Percentiles rank a stretch among this genome's conserved stretches.
These are phyloP conservation scores for Cydia pomonella DNA, from an alignment of 1,140 invertebrate species.

Conservation along the genomic window DNA sequence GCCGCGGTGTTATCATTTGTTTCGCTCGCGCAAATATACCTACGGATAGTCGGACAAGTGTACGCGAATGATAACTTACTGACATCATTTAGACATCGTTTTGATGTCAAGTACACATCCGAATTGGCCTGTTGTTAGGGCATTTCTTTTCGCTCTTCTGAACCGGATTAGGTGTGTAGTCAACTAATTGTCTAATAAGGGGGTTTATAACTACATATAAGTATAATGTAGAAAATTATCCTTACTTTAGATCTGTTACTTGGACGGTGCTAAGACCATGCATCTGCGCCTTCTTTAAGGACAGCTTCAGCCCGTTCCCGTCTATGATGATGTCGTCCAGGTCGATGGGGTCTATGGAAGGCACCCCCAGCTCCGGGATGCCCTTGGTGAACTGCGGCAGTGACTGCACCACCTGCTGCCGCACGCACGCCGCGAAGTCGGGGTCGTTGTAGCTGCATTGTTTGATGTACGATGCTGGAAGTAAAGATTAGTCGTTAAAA, in stretches of 20 bases:
- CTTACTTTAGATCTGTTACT: conserved; percentile 63
- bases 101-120: too few relatives aligned
- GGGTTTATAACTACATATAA: too few relatives aligned
- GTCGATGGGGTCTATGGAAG: conserved; percentile 71
- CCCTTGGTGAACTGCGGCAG: conserved; percentile 75
- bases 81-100: too few relatives aligned
- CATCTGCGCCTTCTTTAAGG: conserved; percentile 58
- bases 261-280: conserved; percentile 57
- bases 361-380: conserved; percentile 69
- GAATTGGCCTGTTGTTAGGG: too few relatives aligned
- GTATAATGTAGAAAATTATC: conserved; percentile 35
- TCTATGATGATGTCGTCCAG: conserved; percentile 67
- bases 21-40: too few relatives aligned
- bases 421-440: conserved; percentile 72
- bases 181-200: too few relatives aligned
- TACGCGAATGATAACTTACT: too few relatives aligned
- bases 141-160: too few relatives aligned
- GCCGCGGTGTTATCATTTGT: too few relatives aligned
- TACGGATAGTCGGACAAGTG: too few relatives aligned
- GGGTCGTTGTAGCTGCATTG: conserved; percentile 70
- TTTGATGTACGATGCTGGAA: conserved; percentile 80
- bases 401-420: conserved; percentile 65
- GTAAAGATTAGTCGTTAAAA: conserved; percentile 16
- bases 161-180: too few relatives aligned
- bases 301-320: conserved; percentile 61